phyloP scores from a whole-genome alignment of 23 tunicate genomes.

The Phallusia fumigata region DNA sequence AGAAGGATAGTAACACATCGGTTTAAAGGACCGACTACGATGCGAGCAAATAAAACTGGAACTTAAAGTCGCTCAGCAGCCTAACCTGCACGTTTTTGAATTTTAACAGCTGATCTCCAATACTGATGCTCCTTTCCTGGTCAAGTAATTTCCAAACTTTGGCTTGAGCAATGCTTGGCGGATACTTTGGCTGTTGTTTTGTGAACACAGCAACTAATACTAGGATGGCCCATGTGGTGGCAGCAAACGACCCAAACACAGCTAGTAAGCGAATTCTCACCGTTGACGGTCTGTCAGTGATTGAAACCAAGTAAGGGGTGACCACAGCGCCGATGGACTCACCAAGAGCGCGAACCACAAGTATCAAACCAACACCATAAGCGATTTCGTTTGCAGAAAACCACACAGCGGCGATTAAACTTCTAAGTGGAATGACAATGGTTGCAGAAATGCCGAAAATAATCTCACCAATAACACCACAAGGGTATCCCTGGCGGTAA shows the following conservation, averaged over 20 bases:
- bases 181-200: background rate
- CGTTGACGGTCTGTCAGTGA: background rate
- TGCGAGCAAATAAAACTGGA: background rate
- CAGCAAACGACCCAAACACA: background rate
- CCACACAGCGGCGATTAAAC: background rate
- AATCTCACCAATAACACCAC: background rate
- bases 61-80: background rate
- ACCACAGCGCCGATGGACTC: background rate
- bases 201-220: background rate
- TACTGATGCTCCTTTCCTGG: background rate
- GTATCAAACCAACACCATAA: background rate
- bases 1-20: background rate
- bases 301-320: background rate
- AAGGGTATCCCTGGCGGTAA: background rate
- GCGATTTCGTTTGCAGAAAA: background rate
- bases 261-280: background rate
- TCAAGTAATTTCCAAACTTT: background rate
- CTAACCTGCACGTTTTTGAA: background rate
- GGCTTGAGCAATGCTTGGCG: background rate
- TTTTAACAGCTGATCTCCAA: background rate
- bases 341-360: background rate
- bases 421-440: background rate
- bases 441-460: background rate
- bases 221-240: background rate
- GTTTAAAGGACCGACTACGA: background rate